phyloP scores from a whole-genome alignment of 1,140 invertebrate genomes.

The Megalonaias nervosa region DNA sequence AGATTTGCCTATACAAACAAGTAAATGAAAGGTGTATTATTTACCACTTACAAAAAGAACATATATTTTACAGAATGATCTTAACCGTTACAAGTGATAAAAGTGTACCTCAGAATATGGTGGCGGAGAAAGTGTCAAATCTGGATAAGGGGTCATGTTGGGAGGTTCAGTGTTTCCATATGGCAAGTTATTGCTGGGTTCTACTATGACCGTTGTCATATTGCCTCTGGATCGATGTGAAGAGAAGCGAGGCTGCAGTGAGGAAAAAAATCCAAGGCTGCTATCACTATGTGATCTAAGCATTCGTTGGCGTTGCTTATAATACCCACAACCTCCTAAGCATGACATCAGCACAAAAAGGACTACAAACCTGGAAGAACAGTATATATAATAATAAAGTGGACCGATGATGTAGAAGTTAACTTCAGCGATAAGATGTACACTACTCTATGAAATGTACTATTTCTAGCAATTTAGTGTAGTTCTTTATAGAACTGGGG shows the following conservation, averaged over 20 bases:
- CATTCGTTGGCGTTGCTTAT: constrained; percentile 55
- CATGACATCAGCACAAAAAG: constrained; percentile 63
- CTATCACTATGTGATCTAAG: constrained; percentile 8
- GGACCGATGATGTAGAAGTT: no score
- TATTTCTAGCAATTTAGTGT: no score
- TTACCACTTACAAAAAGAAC: no score
- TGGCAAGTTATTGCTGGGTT: neutral
- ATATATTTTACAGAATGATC: no score
- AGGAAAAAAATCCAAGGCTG: constrained; percentile 3
- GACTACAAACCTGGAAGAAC: constrained; percentile 57
- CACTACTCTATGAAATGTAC: no score
- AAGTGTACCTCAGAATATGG: constrained; percentile 46
- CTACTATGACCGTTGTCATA: neutral
- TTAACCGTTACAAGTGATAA: no score
- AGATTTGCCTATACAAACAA: no score
- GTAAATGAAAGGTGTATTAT: no score
- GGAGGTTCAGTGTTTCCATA: neutral
- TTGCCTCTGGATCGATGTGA: neutral
- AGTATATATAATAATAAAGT: no score
- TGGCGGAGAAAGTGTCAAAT: constrained; percentile 28
- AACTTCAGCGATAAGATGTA: no score
- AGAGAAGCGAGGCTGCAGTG: neutral
- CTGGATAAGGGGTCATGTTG: neutral
- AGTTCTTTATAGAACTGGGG: no score
- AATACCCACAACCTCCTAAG: constrained; percentile 66